Percentiles rank a stretch among this genome's conserved stretches.
phyloP scores from a whole-genome alignment of 1,140 invertebrate genomes.

The Drosophila watanabei region DNA sequence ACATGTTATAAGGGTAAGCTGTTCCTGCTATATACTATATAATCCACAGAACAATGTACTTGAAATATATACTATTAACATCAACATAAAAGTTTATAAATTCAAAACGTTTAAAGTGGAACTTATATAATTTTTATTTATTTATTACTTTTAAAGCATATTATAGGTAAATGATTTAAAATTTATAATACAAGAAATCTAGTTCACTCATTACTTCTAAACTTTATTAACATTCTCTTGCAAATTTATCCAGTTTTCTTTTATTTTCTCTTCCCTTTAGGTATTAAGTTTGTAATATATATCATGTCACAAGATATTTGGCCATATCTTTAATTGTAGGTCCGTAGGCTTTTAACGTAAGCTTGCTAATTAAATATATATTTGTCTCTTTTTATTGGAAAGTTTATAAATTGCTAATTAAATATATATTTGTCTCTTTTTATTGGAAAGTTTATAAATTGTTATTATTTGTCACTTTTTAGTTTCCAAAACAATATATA shows the following conservation, averaged over 20 bases:
- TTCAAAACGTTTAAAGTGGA: background rate
- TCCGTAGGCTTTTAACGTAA: conserved; percentile 11
- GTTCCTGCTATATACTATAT: background rate
- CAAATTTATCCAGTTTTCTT: background rate
- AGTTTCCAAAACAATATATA: background rate
- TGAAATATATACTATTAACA: background rate
- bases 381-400: background rate
- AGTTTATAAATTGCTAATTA: conserved; percentile 6
- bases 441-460: no score
- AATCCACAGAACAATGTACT: background rate
- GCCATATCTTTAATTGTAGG: background rate
- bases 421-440: background rate
- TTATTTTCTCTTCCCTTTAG: no score
- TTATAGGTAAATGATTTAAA: background rate
- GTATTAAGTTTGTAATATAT: background rate
- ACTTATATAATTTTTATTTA: background rate
- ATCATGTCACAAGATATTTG: background rate
- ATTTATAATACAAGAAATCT: background rate
- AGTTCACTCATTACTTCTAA: background rate
- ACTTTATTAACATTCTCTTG: background rate
- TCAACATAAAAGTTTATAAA: background rate
- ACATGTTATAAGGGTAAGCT: conserved; percentile 1
- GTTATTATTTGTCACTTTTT: background rate
- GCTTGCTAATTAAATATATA: conserved; percentile 17
- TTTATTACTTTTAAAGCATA: background rate